Conservation (phyloP, 1,140 invertebrate genomes). For the Polyergus mexicanus region DNA sequence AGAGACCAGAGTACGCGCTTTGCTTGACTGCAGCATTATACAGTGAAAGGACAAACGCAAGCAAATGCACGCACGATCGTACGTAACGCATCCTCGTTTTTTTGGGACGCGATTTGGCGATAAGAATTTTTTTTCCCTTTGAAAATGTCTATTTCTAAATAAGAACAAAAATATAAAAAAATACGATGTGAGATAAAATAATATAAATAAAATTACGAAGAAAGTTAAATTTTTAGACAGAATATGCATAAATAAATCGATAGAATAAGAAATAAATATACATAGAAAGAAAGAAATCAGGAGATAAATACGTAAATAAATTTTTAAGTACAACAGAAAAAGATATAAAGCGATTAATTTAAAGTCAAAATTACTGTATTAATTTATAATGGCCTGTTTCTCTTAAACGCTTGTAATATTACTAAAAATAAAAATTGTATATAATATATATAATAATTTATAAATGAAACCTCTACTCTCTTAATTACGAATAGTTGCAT, state of each 20-base stretch:
- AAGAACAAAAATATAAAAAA: not conserved
- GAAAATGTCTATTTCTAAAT: not conserved
- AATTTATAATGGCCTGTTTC: not conserved
- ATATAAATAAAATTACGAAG: not conserved
- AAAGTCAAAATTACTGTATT: not conserved
- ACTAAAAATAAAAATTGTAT: not conserved
- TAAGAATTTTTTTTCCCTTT: not conserved
- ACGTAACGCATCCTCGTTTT: slow-evolving; percentile 42
- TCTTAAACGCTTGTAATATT: not conserved
- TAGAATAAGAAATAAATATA: not conserved
- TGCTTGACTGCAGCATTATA: slow-evolving; percentile 41
- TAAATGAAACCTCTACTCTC: not conserved
- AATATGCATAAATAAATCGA: not conserved
- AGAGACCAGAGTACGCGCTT: slow-evolving; percentile 40
- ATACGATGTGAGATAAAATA: not conserved
- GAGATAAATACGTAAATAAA: not conserved
- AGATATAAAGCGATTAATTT: not conserved
- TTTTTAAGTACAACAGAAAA: not conserved
- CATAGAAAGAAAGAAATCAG: not conserved
- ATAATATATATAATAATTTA: not conserved
- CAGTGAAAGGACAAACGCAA: slow-evolving; percentile 71
- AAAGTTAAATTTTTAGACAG: not conserved
- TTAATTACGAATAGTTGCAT: not conserved
- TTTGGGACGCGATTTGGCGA: not conserved
- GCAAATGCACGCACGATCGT: slow-evolving; percentile 37